Evolutionary conservation across 2,888 invertebrate species (phyloP).

Genomic region (Saturnia pavonia): DNA sequence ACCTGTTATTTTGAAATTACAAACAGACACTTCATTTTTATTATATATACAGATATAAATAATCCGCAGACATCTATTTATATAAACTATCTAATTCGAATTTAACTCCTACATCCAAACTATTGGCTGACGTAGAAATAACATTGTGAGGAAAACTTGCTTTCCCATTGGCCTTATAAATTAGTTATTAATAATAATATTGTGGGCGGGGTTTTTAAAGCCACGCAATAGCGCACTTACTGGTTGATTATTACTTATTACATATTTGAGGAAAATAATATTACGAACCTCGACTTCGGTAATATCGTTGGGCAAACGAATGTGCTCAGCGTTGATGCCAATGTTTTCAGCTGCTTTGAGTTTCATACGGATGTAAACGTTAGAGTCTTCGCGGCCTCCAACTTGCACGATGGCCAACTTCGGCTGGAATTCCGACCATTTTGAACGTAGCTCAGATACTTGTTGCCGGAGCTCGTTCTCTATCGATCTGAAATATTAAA

Average conservation of each 20-base stretch:
- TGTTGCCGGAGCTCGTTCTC: constrained; percentile 85
- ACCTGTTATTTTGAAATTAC: too few species aligned
- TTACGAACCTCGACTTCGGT: constrained; percentile 88
- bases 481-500: constrained; percentile 82
- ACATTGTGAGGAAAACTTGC: background rate
- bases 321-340: constrained; percentile 91
- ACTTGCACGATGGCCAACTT: constrained; percentile 97
- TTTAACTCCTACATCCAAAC: background rate
- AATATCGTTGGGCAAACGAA: constrained; percentile 89
- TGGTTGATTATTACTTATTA: background rate
- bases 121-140: background rate
- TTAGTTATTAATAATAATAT: background rate
- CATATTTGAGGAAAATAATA: background rate
- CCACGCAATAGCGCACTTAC: background rate
- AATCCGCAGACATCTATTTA: too few species aligned
- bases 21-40: too few species aligned
- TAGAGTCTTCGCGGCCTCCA: constrained; percentile 97
- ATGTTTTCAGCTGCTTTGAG: constrained; percentile 95
- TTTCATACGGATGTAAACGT: constrained; percentile 99
- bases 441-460: constrained; percentile 81
- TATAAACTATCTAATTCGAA: too few species aligned
- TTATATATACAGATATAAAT: background rate
- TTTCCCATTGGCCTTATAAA: background rate
- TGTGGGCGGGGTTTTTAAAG: background rate
- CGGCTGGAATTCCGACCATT: constrained; percentile 84